phyloP scores from a whole-genome alignment of 2,888 invertebrate species.

The Lasioglossum malachurum region DNA sequence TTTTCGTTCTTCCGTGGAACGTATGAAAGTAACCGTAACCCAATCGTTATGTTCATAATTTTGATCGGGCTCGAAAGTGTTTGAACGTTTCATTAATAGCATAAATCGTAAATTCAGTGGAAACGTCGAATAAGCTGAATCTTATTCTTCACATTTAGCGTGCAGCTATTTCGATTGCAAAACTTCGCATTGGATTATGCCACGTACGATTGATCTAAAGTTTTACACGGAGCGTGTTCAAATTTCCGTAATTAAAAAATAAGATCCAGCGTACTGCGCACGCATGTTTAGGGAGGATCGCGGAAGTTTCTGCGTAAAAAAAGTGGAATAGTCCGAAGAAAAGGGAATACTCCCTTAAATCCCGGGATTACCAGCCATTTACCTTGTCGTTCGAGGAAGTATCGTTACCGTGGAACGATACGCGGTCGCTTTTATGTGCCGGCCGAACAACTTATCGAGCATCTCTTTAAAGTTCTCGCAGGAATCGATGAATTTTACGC shows the following conservation, averaged over 20 bases:
- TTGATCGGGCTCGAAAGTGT: neutral
- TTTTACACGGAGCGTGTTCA: no score
- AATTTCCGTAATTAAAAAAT: no score
- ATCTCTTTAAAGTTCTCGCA: constrained; percentile 6
- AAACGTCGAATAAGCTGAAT: neutral
- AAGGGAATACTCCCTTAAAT: constrained; percentile 17
- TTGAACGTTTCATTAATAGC: neutral
- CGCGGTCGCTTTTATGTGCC: constrained; percentile 15
- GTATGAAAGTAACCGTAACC: neutral
- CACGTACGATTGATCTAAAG: no score
- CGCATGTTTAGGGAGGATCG: neutral
- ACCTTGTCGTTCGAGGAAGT: neutral
- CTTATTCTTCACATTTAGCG: no score
- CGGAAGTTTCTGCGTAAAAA: constrained; percentile 3
- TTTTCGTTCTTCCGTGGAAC: neutral
- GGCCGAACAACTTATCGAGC: constrained; percentile 29
- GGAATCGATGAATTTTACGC: neutral
- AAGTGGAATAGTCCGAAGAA: neutral
- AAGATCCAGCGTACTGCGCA: neutral
- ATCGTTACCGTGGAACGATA: constrained; percentile 29
- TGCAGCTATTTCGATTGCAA: no score
- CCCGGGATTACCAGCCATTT: constrained; percentile 31
- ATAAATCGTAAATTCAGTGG: neutral
- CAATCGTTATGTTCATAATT: neutral
- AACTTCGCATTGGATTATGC: no score